Percentiles rank a stretch among this genome's conserved stretches.
These are phyloP conservation scores for Acrocera orbiculus DNA, from an alignment of 2,888 invertebrate species.

Conservation along the genomic window DNA sequence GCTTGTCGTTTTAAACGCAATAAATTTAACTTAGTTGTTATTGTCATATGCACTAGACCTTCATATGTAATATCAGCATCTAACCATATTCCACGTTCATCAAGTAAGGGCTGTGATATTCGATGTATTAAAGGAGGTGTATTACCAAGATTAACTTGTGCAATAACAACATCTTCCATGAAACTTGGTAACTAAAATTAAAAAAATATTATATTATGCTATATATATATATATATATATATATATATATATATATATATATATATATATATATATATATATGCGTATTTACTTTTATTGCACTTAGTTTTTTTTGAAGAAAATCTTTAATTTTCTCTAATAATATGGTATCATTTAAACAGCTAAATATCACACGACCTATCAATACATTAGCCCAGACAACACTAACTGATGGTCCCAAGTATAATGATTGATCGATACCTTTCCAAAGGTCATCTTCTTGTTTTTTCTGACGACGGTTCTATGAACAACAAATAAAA, in stretches of 20 bases:
- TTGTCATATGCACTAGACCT: slow-evolving; percentile 53
- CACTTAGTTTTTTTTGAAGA: slow-evolving; percentile 27
- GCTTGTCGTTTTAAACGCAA: slow-evolving; percentile 23
- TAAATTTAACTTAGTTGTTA: slow-evolving; percentile 66
- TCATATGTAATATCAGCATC: slow-evolving; percentile 62
- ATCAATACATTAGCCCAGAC: slow-evolving; percentile 29
- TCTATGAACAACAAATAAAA: too few relatives aligned
- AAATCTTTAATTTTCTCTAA: slow-evolving; percentile 26
- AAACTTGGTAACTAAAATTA: slow-evolving; percentile 53
- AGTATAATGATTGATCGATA: slow-evolving; percentile 27
- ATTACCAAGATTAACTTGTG: slow-evolving; percentile 50
- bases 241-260: too few relatives aligned
- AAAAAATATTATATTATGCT: neutral
- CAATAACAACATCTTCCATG: slow-evolving; percentile 59
- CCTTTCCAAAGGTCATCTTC: slow-evolving; percentile 31
- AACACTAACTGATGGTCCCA: slow-evolving; percentile 29
- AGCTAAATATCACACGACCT: slow-evolving; percentile 27
- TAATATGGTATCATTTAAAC: slow-evolving; percentile 20
- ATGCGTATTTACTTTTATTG: slow-evolving; percentile 20
- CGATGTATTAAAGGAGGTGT: slow-evolving; percentile 44
- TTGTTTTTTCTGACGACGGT: slow-evolving; percentile 23
- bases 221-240: too few relatives aligned
- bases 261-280: too few relatives aligned
- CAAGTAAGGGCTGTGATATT: slow-evolving; percentile 45
- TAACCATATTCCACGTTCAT: slow-evolving; percentile 69